A percentile compares a stretch with the other conserved stretches of the same genome.
Conservation (phyloP, 2,888 invertebrate genomes). For the Physocephala rufipes region DNA sequence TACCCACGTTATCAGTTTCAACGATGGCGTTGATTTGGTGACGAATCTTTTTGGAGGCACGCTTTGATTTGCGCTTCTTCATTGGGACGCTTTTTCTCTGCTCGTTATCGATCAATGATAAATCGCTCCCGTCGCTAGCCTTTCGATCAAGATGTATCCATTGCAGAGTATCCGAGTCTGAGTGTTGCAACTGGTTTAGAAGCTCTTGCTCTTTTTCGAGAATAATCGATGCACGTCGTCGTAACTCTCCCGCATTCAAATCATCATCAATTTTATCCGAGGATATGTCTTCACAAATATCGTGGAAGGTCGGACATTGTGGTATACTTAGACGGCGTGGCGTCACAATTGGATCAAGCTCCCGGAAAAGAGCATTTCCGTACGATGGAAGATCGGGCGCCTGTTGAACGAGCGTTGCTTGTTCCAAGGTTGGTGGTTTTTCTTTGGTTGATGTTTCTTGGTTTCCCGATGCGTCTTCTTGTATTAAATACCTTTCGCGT, state of each 20-base stretch:
- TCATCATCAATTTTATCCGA: slow-evolving; percentile 68
- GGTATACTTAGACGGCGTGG: slow-evolving; percentile 61
- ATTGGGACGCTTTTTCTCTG: slow-evolving; percentile 41
- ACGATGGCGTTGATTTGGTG: slow-evolving; percentile 64
- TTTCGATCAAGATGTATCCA: slow-evolving; percentile 61
- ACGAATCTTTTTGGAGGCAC: slow-evolving; percentile 55
- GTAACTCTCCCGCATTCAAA: slow-evolving; percentile 68
- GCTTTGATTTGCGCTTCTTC: slow-evolving; percentile 55
- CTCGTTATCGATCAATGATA: slow-evolving; percentile 36
- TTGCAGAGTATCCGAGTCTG: slow-evolving; percentile 60
- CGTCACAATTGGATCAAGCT: slow-evolving; percentile 56
- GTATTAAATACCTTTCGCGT: slow-evolving; percentile 71
- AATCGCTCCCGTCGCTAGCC: slow-evolving; percentile 56
- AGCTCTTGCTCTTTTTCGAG: slow-evolving; percentile 68
- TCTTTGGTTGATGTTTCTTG: too few relatives aligned
- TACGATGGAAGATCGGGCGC: slow-evolving; percentile 44
- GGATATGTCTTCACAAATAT: slow-evolving; percentile 69
- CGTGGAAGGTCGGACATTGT: slow-evolving; percentile 68
- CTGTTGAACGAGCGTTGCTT: slow-evolving; percentile 42
- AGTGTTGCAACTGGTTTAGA: slow-evolving; percentile 62
- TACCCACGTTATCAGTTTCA: slow-evolving; percentile 55
- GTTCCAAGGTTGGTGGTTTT: too few relatives aligned
- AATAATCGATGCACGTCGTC: slow-evolving; percentile 67
- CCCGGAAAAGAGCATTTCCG: slow-evolving; percentile 48
- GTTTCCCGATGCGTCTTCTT: slow-evolving; percentile 67